Evolutionary conservation across 1,140 invertebrate genomes (phyloP), one percentile per base, ranked within the genome.

Genomic region (Cydia pomonella): DNA sequence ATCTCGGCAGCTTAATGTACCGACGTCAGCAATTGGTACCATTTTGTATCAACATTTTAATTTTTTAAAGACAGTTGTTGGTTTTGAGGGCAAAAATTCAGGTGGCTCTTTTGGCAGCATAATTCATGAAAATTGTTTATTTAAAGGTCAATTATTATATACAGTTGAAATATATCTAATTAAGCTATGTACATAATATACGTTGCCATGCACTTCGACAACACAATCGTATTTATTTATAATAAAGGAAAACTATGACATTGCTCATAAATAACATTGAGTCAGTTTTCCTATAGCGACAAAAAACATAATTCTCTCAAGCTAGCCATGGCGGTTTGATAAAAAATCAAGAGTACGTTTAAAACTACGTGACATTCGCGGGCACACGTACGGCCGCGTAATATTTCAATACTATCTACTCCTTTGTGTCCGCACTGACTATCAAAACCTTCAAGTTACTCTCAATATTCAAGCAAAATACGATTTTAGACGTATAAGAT

Each of bases 301-400:
- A 59, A 59, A 53, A 59, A 59, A 59, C 53, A 59, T 12, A 59
- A 23, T 59, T 59, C 21, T 59, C 21, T 59, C 21, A 59, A 59
- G 21, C 53, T 23, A 59, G 23, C 53, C 53, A 59, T 23, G 53
- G 50, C 41, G 33, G 38, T 73, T 7, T 69, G 41, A 80, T 79
- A 85, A 87, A 85, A 86, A 82, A 77, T 79, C 80, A 82, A 82
- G 77, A 81, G 80, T 83, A 84, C 76, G 76, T 81, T 79, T 80
- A 82, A 82, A 85, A 81, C 72, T 85, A 87, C 86, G 86, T 87
- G 86, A 87, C 80, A 82, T 83, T 84, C 81, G 78, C 77, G 72
- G 75, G 75, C 78, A 82, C 83, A 86, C 86, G 86, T 86, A 87
- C 76, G 62, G 66, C 75, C 75, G 80, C 79, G 82, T 84, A 85